Base-by-base conservation (phyloP, 2,888 invertebrate genomes). In the Drosophila cracens region DNA sequence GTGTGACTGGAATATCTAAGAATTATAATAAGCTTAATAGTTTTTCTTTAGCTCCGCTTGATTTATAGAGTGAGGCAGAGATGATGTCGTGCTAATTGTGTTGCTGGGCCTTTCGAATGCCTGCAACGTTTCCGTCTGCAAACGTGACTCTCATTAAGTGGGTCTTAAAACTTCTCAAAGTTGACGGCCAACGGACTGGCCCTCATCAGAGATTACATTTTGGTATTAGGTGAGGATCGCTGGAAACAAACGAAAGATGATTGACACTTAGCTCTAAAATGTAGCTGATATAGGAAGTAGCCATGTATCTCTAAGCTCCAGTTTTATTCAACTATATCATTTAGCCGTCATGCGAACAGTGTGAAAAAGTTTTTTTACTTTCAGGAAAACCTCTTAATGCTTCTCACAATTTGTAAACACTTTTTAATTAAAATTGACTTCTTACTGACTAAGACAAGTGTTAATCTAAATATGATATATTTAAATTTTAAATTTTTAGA, bases 71-170 rank as follows among this genome's bases (percentile, higher is more conserved):
- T 81, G 58, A 54, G 67, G 8, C 66, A 18, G 31, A 76, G 82
- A 61, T 79, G 82, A 84, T 73, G 78, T 83, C 60, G 74, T 83
- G 89, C 89, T 85, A 85, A 85, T 85, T 88, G 82, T 81, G 78
- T 77, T 74, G 51, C 72, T 51, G 46, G 62, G 51, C 70, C 65
- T 51, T 46, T 62, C 58, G 58, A 54, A 57, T 67, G 49, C 36
- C 43, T 31, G 46, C 61, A 70, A 71, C 58, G 72, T 64, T 25
- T 38, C 53, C 34, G 13, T 29, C 56, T 38, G 13, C 56, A 43
- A 67, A 76, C 80, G 80, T 78, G 78, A 79, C 77, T 48, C 29
- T 11, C 48, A 13, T 56, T 40, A 69, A 62, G 58, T 78, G 46
- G 33, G 40, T 33, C 65, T 54, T n/a, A 38, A 51, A 66, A 48